A percentile compares a stretch with the other conserved stretches of the same genome.
These are phyloP conservation scores for Cirrhinus molitorella DNA, from an alignment of 2,797 vertebrate species.

Conservation along the genomic window DNA sequence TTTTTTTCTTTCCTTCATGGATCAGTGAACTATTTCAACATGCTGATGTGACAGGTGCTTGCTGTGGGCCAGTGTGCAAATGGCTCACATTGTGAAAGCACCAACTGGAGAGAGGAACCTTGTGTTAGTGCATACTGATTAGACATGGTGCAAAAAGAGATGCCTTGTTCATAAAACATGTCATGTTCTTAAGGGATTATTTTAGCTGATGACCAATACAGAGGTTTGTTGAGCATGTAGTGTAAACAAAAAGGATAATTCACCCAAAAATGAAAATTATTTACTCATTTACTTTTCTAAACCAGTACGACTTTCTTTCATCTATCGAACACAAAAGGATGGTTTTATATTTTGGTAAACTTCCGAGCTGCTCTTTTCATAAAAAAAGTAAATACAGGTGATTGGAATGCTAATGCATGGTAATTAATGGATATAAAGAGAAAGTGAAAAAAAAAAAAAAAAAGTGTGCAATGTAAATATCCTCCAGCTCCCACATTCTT, in stretches of 20 bases:
- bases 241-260: not conserved
- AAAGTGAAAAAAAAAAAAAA: not conserved
- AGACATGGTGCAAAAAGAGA: constrained; percentile 13
- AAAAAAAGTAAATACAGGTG: not conserved
- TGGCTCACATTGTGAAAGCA: constrained; percentile 12
- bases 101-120: constrained; percentile 14
- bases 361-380: not conserved
- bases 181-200: not conserved
- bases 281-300: not conserved
- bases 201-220: constrained; percentile 19
- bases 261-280: not conserved
- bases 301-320: not conserved
- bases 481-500: no score
- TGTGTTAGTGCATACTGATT: constrained; percentile 34
- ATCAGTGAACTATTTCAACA: constrained; percentile 38
- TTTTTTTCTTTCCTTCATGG: constrained; percentile 37
- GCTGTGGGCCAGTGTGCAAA: not conserved
- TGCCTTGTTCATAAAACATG: constrained; percentile 1
- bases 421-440: not conserved
- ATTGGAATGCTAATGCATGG: not conserved
- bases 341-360: not conserved
- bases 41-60: constrained; percentile 12
- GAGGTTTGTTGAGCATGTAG: not conserved
- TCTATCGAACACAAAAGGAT: not conserved
- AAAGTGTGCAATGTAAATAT: not conserved